Evolutionary conservation across 2,113 vertebrate species (phyloP).

Genomic region (Paedocypris sp.): DNA sequence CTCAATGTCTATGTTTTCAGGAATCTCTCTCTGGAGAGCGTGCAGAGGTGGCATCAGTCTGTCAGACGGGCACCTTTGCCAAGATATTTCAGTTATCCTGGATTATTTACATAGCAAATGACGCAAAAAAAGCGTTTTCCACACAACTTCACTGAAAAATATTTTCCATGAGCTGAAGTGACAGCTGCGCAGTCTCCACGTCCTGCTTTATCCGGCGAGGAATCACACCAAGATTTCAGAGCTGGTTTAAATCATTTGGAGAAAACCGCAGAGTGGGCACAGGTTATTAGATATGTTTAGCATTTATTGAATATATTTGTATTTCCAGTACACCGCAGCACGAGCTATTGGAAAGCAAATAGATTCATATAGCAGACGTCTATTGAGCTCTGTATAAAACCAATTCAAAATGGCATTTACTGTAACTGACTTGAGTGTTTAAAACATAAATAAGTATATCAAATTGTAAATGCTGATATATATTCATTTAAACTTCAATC

Average conservation of each 20-base stretch:
- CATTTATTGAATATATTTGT: constrained; percentile 34
- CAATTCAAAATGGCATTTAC: constrained; percentile 2
- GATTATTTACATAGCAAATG: constrained; percentile 42
- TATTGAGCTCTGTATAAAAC: constrained; percentile 20
- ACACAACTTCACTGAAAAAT: constrained; percentile 8
- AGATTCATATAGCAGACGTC: neutral
- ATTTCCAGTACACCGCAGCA: constrained; percentile 39
- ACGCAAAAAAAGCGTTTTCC: constrained; percentile 29
- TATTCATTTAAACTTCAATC: constrained; percentile 6
- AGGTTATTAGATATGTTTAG: constrained; percentile 16
- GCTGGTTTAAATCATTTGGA: neutral
- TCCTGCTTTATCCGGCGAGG: neutral
- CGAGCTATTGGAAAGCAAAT: constrained; percentile 21
- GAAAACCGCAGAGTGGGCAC: constrained; percentile 12
- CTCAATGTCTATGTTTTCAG: too few species aligned
- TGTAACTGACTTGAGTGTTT: constrained; percentile 26
- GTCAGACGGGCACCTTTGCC: constrained; percentile 28
- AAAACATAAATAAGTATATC: constrained; percentile 51
- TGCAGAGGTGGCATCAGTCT: constrained; percentile 23
- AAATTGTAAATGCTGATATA: constrained; percentile 32
- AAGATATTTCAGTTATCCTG: constrained; percentile 42
- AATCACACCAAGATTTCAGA: constrained; percentile 10
- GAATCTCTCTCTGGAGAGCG: constrained; percentile 19
- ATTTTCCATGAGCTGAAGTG: neutral
- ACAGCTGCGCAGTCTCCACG: neutral